A percentile compares a stretch with the other conserved stretches of the same genome.
Evolutionary conservation across 2,113 vertebrate genomes (phyloP).

Genomic region (Calypte anna): DNA sequence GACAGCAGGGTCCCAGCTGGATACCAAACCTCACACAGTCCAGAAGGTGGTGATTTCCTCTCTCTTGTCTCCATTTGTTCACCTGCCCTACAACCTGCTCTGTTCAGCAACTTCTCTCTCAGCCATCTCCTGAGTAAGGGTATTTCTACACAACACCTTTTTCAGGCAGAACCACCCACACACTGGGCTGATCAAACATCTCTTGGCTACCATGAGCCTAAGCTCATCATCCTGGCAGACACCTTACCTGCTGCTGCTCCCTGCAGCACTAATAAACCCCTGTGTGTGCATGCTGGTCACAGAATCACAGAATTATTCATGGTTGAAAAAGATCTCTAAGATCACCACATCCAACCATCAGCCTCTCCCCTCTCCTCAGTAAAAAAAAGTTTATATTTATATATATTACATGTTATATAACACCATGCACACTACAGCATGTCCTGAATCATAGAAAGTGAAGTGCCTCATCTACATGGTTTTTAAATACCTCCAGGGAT

Average conservation of each 20-base stretch:
- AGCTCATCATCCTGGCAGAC: not conserved
- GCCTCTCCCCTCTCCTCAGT: too few species aligned
- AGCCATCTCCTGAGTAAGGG: not conserved
- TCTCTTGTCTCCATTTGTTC: not conserved
- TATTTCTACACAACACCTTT: not conserved
- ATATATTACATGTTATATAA: too few species aligned
- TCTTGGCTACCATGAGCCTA: not conserved
- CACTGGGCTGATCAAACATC: accelerated
- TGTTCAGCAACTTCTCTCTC: not conserved
- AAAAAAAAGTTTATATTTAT: too few species aligned
- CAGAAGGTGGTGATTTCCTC: not conserved
- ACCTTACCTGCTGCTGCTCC: not conserved
- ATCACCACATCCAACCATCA: too few species aligned
- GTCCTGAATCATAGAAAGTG: too few species aligned
- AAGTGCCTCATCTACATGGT: too few species aligned
- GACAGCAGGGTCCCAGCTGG: not conserved
- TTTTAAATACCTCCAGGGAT: too few species aligned
- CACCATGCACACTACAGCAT: too few species aligned
- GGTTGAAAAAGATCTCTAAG: too few species aligned
- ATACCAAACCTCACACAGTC: accelerated
- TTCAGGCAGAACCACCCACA: not conserved
- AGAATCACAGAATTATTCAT: too few species aligned
- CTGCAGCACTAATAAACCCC: accelerated
- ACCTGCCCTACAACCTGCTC: not conserved
- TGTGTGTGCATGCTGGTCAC: too few species aligned